Percentiles rank a stretch among this genome's conserved stretches.
phyloP scores from a whole-genome alignment of 2,797 vertebrate genomes.

The Bufotes viridis region DNA sequence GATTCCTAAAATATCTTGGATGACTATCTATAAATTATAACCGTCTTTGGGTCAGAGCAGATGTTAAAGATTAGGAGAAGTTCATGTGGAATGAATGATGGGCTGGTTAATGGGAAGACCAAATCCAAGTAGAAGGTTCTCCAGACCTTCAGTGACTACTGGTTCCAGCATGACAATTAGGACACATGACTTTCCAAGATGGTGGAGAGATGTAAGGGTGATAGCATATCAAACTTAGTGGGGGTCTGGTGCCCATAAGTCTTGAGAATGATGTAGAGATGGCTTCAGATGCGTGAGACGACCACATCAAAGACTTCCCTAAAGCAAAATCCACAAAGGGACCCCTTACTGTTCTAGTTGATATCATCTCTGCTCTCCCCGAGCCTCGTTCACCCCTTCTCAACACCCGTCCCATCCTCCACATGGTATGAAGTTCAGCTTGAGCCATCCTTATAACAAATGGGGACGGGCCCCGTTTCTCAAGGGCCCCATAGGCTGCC shows the following conservation, averaged over 20 bases:
- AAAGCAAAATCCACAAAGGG: too few relatives aligned
- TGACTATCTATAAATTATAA: background rate
- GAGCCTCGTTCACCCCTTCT: background rate
- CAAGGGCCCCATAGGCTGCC: background rate
- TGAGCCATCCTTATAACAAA: background rate
- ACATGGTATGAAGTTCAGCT: background rate
- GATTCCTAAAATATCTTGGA: slow-evolving; percentile 13
- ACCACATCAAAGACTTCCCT: too few relatives aligned
- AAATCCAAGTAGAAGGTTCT: too few relatives aligned
- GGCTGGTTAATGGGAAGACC: background rate
- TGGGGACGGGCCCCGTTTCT: background rate
- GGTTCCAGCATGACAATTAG: background rate
- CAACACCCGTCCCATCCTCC: too few relatives aligned
- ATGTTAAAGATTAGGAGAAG: background rate
- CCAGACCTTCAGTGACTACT: background rate
- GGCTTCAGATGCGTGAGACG: too few relatives aligned
- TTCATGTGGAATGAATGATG: background rate
- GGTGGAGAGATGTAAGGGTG: too few relatives aligned
- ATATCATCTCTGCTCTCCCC: too few relatives aligned
- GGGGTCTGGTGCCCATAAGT: too few relatives aligned
- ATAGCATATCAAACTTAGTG: too few relatives aligned
- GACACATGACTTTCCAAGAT: background rate
- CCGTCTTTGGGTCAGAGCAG: background rate
- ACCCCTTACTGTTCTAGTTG: too few relatives aligned
- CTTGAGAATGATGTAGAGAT: too few relatives aligned